Evolutionary conservation across 1,140 invertebrate species (phyloP).

Genomic region (Agrilus planipennis): DNA sequence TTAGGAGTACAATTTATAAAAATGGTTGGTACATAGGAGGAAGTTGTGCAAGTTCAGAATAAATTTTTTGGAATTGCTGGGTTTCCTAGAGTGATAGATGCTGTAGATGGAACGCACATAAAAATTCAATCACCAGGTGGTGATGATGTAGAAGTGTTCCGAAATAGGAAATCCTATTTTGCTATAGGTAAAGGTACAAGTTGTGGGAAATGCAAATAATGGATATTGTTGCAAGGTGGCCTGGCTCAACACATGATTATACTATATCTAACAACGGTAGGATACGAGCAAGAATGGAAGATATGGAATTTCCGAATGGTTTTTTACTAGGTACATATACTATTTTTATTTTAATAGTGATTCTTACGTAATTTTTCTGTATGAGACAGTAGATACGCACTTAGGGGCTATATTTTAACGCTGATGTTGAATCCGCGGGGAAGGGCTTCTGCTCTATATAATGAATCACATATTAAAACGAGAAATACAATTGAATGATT

Average conservation of each 20-base stretch:
- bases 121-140: constrained; percentile 2
- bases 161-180: constrained; percentile 31
- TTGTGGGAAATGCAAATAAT: constrained; percentile 21
- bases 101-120: not conserved
- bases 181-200: constrained; percentile 31
- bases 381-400: constrained; percentile 2
- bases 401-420: too few species aligned
- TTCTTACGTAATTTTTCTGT: not conserved
- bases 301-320: constrained; percentile 3
- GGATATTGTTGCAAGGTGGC: constrained; percentile 30
- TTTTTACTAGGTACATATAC: constrained; percentile 1
- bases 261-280: constrained; percentile 25
- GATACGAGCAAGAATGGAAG: constrained; percentile 12
- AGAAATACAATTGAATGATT: not conserved
- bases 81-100: constrained; percentile 8
- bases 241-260: constrained; percentile 26
- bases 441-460: too few species aligned
- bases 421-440: too few species aligned
- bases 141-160: constrained; percentile 23
- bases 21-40: constrained; percentile 15
- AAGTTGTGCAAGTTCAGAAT: constrained; percentile 2
- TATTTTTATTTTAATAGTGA: not conserved
- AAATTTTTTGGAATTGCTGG: constrained; percentile 10
- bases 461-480: too few species aligned
- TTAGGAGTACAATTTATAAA: constrained; percentile 9